Evolutionary conservation across 2,113 vertebrate genomes (phyloP).

Genomic region (Coracopsis vasa): DNA sequence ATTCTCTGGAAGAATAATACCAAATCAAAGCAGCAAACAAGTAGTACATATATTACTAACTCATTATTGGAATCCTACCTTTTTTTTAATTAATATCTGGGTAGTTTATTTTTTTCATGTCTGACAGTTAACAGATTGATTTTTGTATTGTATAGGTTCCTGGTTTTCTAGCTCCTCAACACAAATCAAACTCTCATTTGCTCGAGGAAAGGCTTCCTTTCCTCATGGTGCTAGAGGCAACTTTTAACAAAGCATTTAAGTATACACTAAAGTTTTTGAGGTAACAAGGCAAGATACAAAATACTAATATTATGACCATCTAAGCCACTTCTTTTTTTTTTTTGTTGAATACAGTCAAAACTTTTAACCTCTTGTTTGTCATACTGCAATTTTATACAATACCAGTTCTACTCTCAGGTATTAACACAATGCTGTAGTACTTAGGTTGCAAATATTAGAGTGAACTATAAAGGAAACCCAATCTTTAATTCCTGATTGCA

Average conservation of each 20-base stretch:
- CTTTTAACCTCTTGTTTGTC: background rate
- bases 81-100: background rate
- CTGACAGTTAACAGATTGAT: background rate
- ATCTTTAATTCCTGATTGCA: background rate
- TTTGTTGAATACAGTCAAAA: background rate
- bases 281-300: background rate
- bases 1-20: background rate
- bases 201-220: background rate
- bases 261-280: background rate
- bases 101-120: background rate
- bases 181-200: background rate
- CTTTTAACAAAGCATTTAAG: background rate
- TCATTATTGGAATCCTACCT: background rate
- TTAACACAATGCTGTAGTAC: background rate
- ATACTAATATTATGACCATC: background rate
- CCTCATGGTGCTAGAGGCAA: background rate
- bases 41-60: background rate
- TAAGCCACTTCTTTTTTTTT: background rate
- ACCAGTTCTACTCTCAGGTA: background rate
- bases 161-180: background rate
- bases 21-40: background rate
- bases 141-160: background rate
- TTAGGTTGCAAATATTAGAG: background rate
- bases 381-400: background rate
- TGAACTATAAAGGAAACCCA: background rate